Evolutionary conservation across 2,797 vertebrate species (phyloP).

Genomic region (Ataeniobius toweri): DNA sequence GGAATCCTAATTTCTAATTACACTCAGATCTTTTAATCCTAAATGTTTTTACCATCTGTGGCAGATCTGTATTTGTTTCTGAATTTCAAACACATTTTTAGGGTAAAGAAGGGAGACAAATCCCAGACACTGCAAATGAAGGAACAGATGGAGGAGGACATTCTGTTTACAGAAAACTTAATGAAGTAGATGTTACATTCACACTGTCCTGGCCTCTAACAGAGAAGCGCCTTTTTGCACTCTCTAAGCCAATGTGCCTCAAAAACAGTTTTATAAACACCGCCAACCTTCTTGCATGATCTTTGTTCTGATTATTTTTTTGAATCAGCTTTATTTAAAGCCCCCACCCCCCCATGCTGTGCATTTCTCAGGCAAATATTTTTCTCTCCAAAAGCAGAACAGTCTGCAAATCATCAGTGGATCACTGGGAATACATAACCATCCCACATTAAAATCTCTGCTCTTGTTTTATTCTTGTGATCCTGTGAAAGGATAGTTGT

Average conservation of each 20-base stretch:
- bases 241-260: background rate
- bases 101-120: background rate
- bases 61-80: background rate
- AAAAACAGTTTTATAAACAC: background rate
- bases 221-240: background rate
- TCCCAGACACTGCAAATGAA: background rate
- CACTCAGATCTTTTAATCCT: background rate
- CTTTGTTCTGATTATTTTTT: background rate
- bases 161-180: background rate
- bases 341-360: background rate
- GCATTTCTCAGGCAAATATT: constrained; percentile 8
- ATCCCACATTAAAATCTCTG: background rate
- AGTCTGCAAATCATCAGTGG: constrained; percentile 11
- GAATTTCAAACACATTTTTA: background rate
- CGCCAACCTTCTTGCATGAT: background rate
- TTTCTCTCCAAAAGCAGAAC: constrained; percentile 6
- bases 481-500: background rate
- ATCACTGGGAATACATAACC: constrained; percentile 25
- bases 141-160: background rate
- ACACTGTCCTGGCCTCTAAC: background rate
- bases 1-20: background rate
- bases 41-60: background rate
- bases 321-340: background rate
- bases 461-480: constrained; percentile 5
- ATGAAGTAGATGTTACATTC: background rate